Base-by-base conservation (phyloP, 2,888 invertebrate genomes). In the Lithosia quadra region DNA sequence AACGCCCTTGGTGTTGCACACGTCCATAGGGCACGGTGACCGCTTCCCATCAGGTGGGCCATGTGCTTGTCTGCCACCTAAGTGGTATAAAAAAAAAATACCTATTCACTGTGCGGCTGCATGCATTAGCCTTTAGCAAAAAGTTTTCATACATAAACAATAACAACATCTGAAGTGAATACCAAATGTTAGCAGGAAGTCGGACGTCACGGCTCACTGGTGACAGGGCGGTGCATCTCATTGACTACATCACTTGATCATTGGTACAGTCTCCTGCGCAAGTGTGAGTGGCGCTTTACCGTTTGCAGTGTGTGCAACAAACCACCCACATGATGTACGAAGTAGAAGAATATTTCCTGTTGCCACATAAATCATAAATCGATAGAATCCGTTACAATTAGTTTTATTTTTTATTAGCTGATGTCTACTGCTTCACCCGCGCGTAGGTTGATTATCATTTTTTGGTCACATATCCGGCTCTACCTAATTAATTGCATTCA, bases 211-310 rank as follows among this genome's bases (percentile, higher is more conserved):
- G 39, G 62, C 62, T 65, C 65, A 62, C 24, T 21, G 67, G 58
- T 36, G 24, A 56, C 57, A 7, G 21, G 24, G 18, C 53, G 57
- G 65, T 67, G 70, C 68, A 65, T 73, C 73, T 76, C 73, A 76
- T 73, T 78, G 63, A 24, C 28, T 56, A 15, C 22, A 67, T 65
- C 75, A 77, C 77, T 73, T 74, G 69, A 70, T 66, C 65, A 34
- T 68, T 68, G 63, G 22, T 64, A 36, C 56, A 9, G n/a, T 36
- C 36, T 24, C 49, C 9, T 49, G 49, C 21, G 53, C 28, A 49
- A n/a, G 9, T n/a, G 43, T 18, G 49, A 49, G 49, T 49, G 49
- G 59, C 59, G 18, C 10, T 39, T 18, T 7, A 60, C 60, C 39
- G 39, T 60, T n/a, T 24, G 22, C 39, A 53, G 43, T 56, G 33